Evolutionary conservation across 2,888 invertebrate genomes (phyloP).

Genomic region (Apamea anceps): DNA sequence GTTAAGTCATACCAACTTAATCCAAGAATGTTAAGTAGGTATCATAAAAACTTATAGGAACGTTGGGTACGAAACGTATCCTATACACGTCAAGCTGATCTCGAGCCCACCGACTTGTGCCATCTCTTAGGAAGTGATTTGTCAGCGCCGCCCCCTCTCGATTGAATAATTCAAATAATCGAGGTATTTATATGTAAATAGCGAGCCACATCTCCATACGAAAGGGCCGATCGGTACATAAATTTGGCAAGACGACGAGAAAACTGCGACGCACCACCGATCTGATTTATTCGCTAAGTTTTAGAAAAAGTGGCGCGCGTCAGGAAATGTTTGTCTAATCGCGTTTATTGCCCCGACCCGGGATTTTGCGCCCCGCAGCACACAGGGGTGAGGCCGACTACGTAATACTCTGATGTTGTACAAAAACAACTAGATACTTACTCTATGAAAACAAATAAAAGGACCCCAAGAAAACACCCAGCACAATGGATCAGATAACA

Average conservation of each 20-base stretch:
- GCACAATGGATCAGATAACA: constrained; percentile 16
- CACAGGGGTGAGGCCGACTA: constrained; percentile 76
- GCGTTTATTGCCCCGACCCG: constrained; percentile 86
- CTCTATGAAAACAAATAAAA: constrained; percentile 49
- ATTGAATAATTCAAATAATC: constrained; percentile 91
- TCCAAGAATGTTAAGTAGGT: constrained; percentile 66
- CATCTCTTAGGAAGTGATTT: constrained; percentile 90
- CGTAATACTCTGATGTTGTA: constrained; percentile 49
- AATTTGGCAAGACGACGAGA: constrained; percentile 90
- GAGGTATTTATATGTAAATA: constrained; percentile 91
- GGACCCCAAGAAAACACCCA: constrained; percentile 5
- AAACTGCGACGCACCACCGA: constrained; percentile 89
- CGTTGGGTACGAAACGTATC: constrained; percentile 70
- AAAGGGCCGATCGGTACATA: constrained; percentile 90
- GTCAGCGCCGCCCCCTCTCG: constrained; percentile 90
- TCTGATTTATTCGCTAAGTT: constrained; percentile 90
- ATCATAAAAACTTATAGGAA: constrained; percentile 75
- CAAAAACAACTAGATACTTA: constrained; percentile 61
- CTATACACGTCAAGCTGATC: constrained; percentile 83
- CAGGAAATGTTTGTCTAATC: constrained; percentile 90
- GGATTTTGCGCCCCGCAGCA: constrained; percentile 83
- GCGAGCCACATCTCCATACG: constrained; percentile 90
- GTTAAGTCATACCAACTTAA: constrained; percentile 64
- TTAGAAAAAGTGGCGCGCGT: constrained; percentile 88
- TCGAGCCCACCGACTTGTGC: constrained; percentile 86